phyloP scores from a whole-genome alignment of 2,113 vertebrate species.

The Pygoscelis antarcticus region DNA sequence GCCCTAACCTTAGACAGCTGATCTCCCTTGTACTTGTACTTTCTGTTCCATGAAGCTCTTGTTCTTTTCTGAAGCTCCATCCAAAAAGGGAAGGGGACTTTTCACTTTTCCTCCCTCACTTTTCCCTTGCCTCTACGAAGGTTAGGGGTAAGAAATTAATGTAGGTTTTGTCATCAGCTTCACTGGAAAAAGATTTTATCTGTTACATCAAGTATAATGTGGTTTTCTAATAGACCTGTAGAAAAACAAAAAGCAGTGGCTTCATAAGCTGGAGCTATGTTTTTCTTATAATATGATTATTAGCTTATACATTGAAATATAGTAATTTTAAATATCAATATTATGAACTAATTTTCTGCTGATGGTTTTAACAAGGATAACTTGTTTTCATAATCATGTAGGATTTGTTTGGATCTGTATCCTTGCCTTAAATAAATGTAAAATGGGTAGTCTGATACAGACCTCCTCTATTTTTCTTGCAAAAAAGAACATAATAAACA shows the following conservation, averaged over 20 bases:
- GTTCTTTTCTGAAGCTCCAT: background rate
- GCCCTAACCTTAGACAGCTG: background rate
- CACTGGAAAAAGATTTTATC: background rate
- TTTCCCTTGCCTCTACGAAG: background rate
- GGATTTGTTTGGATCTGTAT: background rate
- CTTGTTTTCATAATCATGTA: background rate
- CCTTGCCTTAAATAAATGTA: background rate
- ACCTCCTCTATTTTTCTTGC: background rate
- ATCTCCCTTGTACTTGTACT: background rate
- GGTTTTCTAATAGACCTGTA: background rate
- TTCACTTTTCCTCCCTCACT: background rate
- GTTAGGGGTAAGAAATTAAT: background rate
- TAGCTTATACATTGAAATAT: background rate
- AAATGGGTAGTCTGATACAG: background rate
- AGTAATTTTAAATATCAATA: background rate
- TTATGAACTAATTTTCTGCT: background rate
- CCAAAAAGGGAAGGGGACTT: background rate
- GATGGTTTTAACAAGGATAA: background rate
- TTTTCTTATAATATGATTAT: background rate
- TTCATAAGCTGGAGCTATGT: background rate
- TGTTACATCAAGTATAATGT: background rate
- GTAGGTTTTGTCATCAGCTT: background rate
- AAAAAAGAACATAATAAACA: background rate
- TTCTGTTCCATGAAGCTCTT: background rate
- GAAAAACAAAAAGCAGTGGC: background rate